Conservation (phyloP, 2,797 vertebrate species). For the Saxicola maurus region DNA sequence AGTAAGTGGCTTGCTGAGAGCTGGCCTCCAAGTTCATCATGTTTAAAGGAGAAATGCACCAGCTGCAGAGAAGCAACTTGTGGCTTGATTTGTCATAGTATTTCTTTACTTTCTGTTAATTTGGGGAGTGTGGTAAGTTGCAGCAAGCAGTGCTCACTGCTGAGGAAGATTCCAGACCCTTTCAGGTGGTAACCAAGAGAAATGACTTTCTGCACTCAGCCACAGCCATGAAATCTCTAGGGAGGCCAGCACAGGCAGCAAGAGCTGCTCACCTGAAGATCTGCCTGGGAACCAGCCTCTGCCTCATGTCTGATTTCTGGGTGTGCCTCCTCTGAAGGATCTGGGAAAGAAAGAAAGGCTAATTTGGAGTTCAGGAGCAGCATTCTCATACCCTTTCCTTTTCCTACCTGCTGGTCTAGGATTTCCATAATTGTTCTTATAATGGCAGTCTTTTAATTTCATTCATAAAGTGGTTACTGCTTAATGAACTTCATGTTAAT, state of each 20-base stretch:
- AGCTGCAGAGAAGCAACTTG: not conserved
- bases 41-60: not conserved
- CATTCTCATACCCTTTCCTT: not conserved
- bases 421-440: constrained; percentile 33
- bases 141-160: not conserved
- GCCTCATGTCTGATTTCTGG: not conserved
- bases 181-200: not conserved
- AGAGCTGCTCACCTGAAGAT: not conserved
- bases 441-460: constrained; percentile 1
- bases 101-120: not conserved
- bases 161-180: not conserved
- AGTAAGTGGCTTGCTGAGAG: not conserved
- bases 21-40: not conserved
- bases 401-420: constrained; percentile 28
- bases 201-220: rapidly evolving
- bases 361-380: not conserved
- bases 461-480: constrained; percentile 21
- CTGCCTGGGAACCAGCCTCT: not conserved
- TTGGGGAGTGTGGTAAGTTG: not conserved
- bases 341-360: not conserved
- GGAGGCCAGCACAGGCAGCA: not conserved
- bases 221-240: not conserved
- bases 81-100: not conserved
- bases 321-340: not conserved
- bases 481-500: constrained; percentile 33